phyloP scores from a whole-genome alignment of 2,797 vertebrate species.

The Syngnathus acus region DNA sequence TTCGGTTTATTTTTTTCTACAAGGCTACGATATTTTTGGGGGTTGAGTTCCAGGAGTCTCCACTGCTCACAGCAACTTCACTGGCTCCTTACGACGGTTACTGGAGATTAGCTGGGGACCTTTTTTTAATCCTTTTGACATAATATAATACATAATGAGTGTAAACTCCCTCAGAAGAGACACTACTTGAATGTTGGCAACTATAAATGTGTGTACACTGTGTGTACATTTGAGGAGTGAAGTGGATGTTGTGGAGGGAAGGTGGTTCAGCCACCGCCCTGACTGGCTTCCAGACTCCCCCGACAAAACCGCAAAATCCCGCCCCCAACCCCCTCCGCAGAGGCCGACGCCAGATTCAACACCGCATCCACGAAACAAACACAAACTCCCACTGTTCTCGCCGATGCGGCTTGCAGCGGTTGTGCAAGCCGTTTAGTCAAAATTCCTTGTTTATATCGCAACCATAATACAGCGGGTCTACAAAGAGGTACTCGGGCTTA shows the following conservation, averaged over 20 bases:
- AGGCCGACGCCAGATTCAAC: conserved; percentile 59
- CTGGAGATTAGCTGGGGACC: too few relatives aligned
- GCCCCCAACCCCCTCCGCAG: conserved; percentile 25
- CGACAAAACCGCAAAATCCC: conserved; percentile 60
- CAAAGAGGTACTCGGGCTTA: conserved; percentile 56
- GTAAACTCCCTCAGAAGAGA: neutral
- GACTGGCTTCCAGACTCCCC: conserved; percentile 75
- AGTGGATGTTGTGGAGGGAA: conserved; percentile 57
- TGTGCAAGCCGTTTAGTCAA: conserved; percentile 56
- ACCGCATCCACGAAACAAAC: conserved; percentile 63
- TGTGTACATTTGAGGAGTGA: conserved; percentile 40
- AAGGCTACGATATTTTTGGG: neutral
- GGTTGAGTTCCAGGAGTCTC: too few relatives aligned
- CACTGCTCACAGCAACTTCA: too few relatives aligned
- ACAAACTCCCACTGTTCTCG: conserved; percentile 62
- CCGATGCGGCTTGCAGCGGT: conserved; percentile 54
- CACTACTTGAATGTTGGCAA: neutral
- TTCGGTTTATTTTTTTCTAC: neutral
- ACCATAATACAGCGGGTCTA: conserved; percentile 58
- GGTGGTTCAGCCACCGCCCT: conserved; percentile 69
- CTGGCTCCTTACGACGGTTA: too few relatives aligned
- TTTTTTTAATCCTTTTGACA: neutral
- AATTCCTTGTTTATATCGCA: conserved; percentile 64
- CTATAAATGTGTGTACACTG: conserved; percentile 16
- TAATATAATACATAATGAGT: neutral